These are phyloP conservation scores for Climacteris rufus DNA, from an alignment of 2,113 vertebrate species.

Conservation along the genomic window DNA sequence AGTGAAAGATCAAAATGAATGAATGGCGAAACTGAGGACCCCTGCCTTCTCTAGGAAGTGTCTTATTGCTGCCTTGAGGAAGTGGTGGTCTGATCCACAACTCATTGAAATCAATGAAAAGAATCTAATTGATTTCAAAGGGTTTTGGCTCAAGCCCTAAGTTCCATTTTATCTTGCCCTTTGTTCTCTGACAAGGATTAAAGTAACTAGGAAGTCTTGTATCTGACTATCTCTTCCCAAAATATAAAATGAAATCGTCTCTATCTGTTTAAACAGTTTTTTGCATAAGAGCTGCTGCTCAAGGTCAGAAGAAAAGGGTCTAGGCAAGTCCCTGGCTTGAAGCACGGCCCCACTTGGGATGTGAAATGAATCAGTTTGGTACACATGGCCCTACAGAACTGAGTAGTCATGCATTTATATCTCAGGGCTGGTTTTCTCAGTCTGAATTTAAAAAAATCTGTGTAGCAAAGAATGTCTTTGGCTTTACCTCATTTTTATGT, in stretches of 20 bases:
- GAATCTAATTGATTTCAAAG: slow-evolving; percentile 42
- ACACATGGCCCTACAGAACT: neutral
- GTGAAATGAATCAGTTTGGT: neutral
- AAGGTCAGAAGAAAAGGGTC: neutral
- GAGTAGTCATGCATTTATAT: neutral
- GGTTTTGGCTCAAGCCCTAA: slow-evolving; percentile 30
- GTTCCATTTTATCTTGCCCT: slow-evolving; percentile 35
- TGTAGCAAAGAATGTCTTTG: neutral
- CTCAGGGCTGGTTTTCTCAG: neutral
- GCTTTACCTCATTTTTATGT: neutral
- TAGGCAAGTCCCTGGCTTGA: neutral
- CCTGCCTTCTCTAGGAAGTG: slow-evolving; percentile 38
- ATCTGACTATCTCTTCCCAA: neutral
- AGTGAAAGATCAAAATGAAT: slow-evolving; percentile 28
- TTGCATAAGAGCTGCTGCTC: neutral
- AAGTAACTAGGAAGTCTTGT: slow-evolving; percentile 10
- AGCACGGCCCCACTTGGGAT: neutral
- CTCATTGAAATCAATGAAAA: slow-evolving; percentile 49
- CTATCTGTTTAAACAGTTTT: neutral
- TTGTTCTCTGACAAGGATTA: slow-evolving; percentile 37
- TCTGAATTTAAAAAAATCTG: neutral
- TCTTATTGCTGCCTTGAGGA: slow-evolving; percentile 45
- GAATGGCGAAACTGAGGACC: slow-evolving; percentile 19
- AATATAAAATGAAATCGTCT: neutral
- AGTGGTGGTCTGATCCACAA: slow-evolving; percentile 44